phyloP scores from a whole-genome alignment of 2,888 invertebrate genomes.

The Netelia fuscicornis region DNA sequence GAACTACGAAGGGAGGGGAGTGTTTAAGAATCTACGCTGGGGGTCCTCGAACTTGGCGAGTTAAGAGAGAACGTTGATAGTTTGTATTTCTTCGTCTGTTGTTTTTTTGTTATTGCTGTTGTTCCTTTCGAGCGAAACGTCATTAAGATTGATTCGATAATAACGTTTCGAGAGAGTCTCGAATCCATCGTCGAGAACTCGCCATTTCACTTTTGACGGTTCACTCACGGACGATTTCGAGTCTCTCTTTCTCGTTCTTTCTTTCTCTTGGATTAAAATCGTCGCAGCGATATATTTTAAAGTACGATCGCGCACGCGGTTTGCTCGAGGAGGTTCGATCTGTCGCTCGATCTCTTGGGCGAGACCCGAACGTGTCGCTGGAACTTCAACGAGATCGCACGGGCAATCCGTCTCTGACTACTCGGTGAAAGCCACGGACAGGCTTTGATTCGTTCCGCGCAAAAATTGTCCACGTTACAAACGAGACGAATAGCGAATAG shows the following conservation, averaged over 20 bases:
- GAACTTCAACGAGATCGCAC: constrained; percentile 53
- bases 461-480: constrained; percentile 64
- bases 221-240: neutral
- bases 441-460: constrained; percentile 69
- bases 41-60: constrained; percentile 35
- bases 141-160: neutral
- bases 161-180: neutral
- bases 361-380: neutral
- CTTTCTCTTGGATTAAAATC: constrained; percentile 41
- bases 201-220: constrained; percentile 4
- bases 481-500: constrained; percentile 46
- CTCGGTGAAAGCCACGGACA: constrained; percentile 66
- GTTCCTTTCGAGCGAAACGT: neutral
- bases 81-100: no score
- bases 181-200: neutral
- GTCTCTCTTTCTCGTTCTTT: neutral
- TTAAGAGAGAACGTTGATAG: neutral
- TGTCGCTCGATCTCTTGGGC: neutral
- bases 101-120: neutral
- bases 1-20: no score
- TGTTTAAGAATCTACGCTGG: constrained; percentile 51
- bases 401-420: constrained; percentile 67
- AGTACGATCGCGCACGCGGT: constrained; percentile 6
- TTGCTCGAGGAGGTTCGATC: neutral
- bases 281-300: constrained; percentile 12